Base-by-base conservation (phyloP, 2,113 vertebrate species). In the Calyptomena viridis region DNA sequence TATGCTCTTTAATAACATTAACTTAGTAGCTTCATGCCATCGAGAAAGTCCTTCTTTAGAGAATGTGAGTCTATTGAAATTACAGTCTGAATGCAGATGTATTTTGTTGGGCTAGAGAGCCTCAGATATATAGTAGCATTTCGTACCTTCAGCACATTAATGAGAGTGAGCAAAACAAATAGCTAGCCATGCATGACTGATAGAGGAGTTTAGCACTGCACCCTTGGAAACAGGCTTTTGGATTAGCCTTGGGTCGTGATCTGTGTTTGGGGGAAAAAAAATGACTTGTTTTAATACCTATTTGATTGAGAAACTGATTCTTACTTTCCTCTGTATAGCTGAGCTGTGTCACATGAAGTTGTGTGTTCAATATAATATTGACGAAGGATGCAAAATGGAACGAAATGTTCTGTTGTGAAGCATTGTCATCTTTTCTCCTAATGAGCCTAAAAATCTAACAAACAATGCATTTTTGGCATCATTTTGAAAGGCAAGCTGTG, bases 381-480 rank as follows among this genome's bases (percentile, higher is more conserved):
- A 96, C 77, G 60, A 93, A 89, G 96, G 95, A 87, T 95, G 96
- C 96, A 96, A 92, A 97, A 94, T 94, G 97, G 97, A 97, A 95
- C 66, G 83, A 95, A 96, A 84, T 89, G 84, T 97, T 98, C 96
- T 59, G 17, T 97, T 96, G 96, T 97, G 97, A 97, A 96, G 96
- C 96, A 95, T 93, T 98, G 98, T 98, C 98, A 98, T 98, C 97
- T 97, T 95, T 96, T 92, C 97, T 98, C 98, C 98, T 98, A 98
- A 98, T 98, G 98, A 98, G 98, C 98, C 97, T 97, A 97, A 98
- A 98, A 98, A 97, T 96, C 98, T 97, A 97, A 98, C 98, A 98
- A 98, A 98, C 98, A 98, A 97, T 98, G 98, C 97, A 96, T 97
- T 98, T 98, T 98, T 98, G 98, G 98, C 98, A 98, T 98, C 92